Evolutionary conservation across 1,140 invertebrate genomes (phyloP).

Genomic region (Drosophila pectinifera): DNA sequence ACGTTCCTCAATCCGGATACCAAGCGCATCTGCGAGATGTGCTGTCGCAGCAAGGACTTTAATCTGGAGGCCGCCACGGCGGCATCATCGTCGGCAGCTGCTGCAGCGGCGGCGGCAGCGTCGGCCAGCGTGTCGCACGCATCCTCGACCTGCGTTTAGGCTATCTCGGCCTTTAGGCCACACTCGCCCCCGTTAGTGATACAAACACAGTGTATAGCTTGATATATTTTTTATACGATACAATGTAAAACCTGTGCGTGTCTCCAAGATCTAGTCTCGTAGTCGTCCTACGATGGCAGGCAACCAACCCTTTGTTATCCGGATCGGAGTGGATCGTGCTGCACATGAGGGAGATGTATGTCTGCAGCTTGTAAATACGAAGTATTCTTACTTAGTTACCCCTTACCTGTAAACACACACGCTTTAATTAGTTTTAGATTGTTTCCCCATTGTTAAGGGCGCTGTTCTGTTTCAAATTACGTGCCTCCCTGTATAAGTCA

Average conservation of each 20-base stretch:
- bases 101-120: conserved; percentile 33
- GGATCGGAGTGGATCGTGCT: conserved; percentile 2
- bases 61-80: conserved; percentile 66
- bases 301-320: conserved; percentile 33
- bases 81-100: conserved; percentile 49
- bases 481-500: conserved; percentile 69
- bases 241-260: conserved; percentile 49
- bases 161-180: conserved; percentile 9
- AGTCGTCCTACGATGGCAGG: conserved; percentile 45
- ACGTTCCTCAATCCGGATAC: conserved; percentile 88
- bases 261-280: conserved; percentile 52
- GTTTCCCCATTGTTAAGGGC: conserved; percentile 73
- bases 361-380: conserved; percentile 38
- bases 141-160: conserved; percentile 80
- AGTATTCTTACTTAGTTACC: conserved; percentile 52
- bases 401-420: conserved; percentile 73
- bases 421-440: conserved; percentile 81
- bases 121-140: conserved; percentile 63
- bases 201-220: conserved; percentile 50
- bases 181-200: conserved; percentile 45
- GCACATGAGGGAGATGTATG: conserved; percentile 1
- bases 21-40: conserved; percentile 90
- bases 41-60: conserved; percentile 86
- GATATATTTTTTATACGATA: conserved; percentile 52
- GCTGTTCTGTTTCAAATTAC: conserved; percentile 71